Evolutionary conservation across 2,888 invertebrate species (phyloP).

Genomic region (Dioctria linearis): DNA sequence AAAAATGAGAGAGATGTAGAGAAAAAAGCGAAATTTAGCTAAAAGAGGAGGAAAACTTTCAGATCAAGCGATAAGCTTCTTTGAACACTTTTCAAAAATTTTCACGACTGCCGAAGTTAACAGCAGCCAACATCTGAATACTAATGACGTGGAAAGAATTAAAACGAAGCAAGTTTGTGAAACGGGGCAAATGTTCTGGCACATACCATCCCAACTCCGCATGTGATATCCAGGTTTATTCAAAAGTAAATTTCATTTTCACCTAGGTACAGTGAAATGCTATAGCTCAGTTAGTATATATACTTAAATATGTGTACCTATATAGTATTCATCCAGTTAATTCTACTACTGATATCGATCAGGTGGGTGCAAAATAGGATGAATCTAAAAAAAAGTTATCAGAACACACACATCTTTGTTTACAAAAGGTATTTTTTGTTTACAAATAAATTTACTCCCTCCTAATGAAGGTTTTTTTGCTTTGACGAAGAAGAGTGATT

Average conservation of each 20-base stretch:
- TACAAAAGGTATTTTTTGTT: no score
- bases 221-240: neutral
- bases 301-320: no score
- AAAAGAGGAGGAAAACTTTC: conserved; percentile 17
- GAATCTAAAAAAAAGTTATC: no score
- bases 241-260: neutral
- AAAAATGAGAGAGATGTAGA: neutral
- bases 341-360: no score
- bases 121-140: conserved; percentile 53
- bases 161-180: conserved; percentile 34
- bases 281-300: no score
- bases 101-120: conserved; percentile 48
- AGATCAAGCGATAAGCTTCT: conserved; percentile 54
- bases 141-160: conserved; percentile 54
- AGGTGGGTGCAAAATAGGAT: no score
- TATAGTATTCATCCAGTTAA: no score
- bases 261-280: no score
- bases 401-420: no score
- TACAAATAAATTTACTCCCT: no score
- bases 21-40: neutral
- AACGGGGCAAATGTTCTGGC: neutral
- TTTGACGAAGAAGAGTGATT: no score
- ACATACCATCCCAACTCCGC: neutral
- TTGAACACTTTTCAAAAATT: conserved; percentile 52
- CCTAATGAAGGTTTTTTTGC: no score